Conservation (phyloP, 2,888 invertebrate species). For the Agrotis ipsilon region DNA sequence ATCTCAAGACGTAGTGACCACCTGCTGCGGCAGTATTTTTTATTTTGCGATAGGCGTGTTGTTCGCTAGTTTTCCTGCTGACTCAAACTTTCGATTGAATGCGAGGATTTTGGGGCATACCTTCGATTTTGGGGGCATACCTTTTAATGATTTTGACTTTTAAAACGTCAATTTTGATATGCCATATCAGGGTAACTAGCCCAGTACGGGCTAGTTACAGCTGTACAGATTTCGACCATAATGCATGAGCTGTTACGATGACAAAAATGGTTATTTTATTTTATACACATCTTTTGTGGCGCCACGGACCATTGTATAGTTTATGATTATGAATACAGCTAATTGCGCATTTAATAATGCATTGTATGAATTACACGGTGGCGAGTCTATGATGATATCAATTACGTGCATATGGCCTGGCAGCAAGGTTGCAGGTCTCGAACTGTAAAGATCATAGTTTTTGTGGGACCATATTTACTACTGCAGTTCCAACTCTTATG, state of each 20-base stretch:
- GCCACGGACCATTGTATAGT: background rate
- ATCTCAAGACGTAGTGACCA: background rate
- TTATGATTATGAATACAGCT: conserved; percentile 11
- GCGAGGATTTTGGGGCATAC: too few relatives aligned
- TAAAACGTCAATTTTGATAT: background rate
- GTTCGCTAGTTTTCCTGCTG: too few relatives aligned
- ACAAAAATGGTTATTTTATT: background rate
- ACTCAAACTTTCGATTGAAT: too few relatives aligned
- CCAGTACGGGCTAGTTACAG: background rate
- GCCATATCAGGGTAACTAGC: background rate
- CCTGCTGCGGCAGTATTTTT: too few relatives aligned
- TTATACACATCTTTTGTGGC: background rate
- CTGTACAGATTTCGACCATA: too few relatives aligned
- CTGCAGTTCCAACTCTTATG: background rate
- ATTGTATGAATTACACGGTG: conserved; percentile 38
- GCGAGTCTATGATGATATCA: conserved; percentile 39
- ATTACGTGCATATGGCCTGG: conserved; percentile 23
- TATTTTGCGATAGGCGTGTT: too few relatives aligned
- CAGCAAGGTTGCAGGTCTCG: conserved; percentile 2
- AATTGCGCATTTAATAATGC: conserved; percentile 42
- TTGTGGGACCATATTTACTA: background rate
- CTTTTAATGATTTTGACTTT: background rate
- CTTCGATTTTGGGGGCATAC: too few relatives aligned
- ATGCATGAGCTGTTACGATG: background rate
- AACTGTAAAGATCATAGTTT: conserved; percentile 3